Base-by-base conservation (phyloP, 2,797 vertebrate species). In the Tadarida brasiliensis region DNA sequence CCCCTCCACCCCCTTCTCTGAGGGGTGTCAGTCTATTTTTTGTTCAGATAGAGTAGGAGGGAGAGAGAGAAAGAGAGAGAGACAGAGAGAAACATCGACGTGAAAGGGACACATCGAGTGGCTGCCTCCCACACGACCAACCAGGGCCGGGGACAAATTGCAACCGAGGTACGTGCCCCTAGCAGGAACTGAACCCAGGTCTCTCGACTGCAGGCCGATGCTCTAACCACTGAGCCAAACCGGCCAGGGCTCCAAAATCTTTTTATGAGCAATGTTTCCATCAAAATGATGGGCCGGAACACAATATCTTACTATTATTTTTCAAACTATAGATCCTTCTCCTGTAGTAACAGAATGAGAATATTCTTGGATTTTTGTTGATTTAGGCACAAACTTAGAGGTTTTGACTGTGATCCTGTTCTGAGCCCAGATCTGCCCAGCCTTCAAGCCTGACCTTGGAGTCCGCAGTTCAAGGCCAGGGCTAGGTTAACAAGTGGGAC, bases 181-280 rank as follows among this genome's bases (percentile, higher is more conserved):
- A n/a, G n/a, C n/a, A n/a, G n/a, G n/a, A n/a, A n/a, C n/a, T n/a
- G n/a, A n/a, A n/a, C n/a, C n/a, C n/a, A n/a, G n/a, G n/a, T n/a
- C n/a, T n/a, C n/a, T n/a, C n/a, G n/a, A n/a, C n/a, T n/a, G n/a
- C n/a, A n/a, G n/a, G n/a, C n/a, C n/a, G n/a, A n/a, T n/a, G n/a
- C n/a, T n/a, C n/a, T n/a, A n/a, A n/a, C n/a, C n/a, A n/a, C n/a
- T n/a, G n/a, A n/a, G n/a, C n/a, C n/a, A n/a, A n/a, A n/a, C n/a
- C n/a, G n/a, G n/a, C n/a, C n/a, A n/a, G n/a, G n/a, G n/a, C n/a
- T 84, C 71, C 28, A 24, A 68, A 89, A 88, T 33, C 14, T 89
- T 95, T 92, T 78, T 12, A 8, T 82, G 15, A 93, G 44, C 73
- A 87, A 20, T 87, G 4, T 84, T 77, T 68, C 47, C n/a, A 44